phyloP scores from a whole-genome alignment of 2,888 invertebrate genomes.

The Empis stercorea region DNA sequence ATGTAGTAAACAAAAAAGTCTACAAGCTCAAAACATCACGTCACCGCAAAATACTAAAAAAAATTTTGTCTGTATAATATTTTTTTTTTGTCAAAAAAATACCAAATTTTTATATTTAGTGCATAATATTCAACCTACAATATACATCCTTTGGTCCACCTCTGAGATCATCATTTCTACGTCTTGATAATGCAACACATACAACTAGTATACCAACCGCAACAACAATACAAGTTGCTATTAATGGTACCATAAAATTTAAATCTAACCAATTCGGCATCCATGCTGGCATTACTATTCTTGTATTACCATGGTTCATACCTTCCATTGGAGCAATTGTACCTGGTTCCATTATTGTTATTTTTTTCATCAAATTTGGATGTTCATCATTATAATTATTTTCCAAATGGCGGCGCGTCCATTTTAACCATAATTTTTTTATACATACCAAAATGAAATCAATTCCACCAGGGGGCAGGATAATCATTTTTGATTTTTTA shows the following conservation, averaged over 20 bases:
- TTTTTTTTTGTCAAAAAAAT: no score
- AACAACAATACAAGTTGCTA: conserved; percentile 80
- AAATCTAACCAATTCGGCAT: conserved; percentile 78
- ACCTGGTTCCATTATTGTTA: no score
- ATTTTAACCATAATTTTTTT: no score
- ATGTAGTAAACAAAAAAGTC: no score
- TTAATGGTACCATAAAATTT: conserved; percentile 79
- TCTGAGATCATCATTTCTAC: conserved; percentile 65
- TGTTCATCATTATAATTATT: neutral
- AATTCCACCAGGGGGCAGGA: no score
- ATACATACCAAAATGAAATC: no score
- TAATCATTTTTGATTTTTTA: no score
- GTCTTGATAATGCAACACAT: conserved; percentile 73
- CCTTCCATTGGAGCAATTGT: conserved; percentile 56
- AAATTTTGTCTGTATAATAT: no score
- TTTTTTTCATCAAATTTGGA: conserved; percentile 5
- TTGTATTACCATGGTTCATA: conserved; percentile 28
- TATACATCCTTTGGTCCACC: conserved; percentile 67
- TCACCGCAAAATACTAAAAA: no score
- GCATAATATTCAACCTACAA: conserved; percentile 67
- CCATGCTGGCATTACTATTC: conserved; percentile 53
- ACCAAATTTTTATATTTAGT: no score
- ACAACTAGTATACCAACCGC: conserved; percentile 82
- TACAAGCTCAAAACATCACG: no score
- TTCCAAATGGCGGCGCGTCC: no score